A percentile compares a stretch with the other conserved stretches of the same genome.
These are phyloP conservation scores for Philopedon plagiatum DNA, from an alignment of 2,888 invertebrate genomes.

Conservation along the genomic window DNA sequence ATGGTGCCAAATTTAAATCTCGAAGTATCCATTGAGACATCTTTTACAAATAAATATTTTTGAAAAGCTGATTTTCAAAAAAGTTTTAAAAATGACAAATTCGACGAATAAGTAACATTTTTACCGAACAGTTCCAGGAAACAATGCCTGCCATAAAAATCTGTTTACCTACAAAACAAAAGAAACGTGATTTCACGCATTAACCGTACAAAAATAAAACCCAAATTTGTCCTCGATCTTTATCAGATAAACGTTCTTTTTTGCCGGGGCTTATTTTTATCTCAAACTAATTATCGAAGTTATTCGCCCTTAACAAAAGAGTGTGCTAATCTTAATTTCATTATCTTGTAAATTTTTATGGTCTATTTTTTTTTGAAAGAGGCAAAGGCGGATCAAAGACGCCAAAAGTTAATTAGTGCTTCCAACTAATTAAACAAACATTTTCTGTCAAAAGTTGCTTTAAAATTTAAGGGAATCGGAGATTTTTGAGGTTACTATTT, in stretches of 20 bases:
- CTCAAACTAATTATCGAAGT: conserved; percentile 49
- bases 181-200: background rate
- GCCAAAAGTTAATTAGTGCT: background rate
- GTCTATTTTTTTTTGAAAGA: conserved; percentile 21
- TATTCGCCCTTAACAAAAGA: conserved; percentile 44
- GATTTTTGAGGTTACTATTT: background rate
- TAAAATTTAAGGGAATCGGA: background rate
- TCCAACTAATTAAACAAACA: background rate
- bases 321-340: conserved; percentile 50
- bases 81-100: too few species aligned
- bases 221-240: conserved; percentile 16
- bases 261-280: conserved; percentile 41
- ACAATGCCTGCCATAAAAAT: too few species aligned
- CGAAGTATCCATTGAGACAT: too few species aligned
- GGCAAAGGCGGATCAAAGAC: background rate
- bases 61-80: too few species aligned
- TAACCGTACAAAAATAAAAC: background rate
- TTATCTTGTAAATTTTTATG: conserved; percentile 48
- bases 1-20: too few species aligned
- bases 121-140: too few species aligned
- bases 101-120: too few species aligned
- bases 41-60: too few species aligned
- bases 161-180: background rate
- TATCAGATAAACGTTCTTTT: conserved; percentile 22
- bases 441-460: background rate